Evolutionary conservation across 2,888 invertebrate species (phyloP).

Genomic region (Eucriotettix oculatus): DNA sequence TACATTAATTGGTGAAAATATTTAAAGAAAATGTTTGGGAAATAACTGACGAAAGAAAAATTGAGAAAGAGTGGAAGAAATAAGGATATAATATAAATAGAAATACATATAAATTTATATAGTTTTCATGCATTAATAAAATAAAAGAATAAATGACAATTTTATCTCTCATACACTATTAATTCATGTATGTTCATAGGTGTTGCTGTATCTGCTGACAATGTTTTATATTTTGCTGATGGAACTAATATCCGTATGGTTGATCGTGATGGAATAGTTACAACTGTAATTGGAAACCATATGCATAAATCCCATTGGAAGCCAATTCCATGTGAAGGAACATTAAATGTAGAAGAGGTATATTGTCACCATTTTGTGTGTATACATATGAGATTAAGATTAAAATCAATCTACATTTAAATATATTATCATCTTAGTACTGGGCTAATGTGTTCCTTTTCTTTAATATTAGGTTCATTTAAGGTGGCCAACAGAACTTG

Average conservation of each 20-base stretch:
- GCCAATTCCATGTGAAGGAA: slow-evolving; percentile 82
- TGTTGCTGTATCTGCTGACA: slow-evolving; percentile 83
- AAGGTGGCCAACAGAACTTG: slow-evolving; percentile 90
- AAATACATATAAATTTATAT: too few species aligned
- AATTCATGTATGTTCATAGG: slow-evolving; percentile 20
- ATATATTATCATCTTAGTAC: background rate
- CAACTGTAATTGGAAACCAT: slow-evolving; percentile 81
- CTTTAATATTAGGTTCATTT: slow-evolving; percentile 47
- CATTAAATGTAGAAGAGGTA: slow-evolving; percentile 69
- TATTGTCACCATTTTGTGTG: background rate
- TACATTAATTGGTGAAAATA: too few species aligned
- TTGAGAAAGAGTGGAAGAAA: too few species aligned
- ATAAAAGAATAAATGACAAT: too few species aligned
- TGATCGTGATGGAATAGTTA: slow-evolving; percentile 78
- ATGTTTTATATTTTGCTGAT: slow-evolving; percentile 86
- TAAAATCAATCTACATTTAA: too few species aligned
- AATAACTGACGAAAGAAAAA: too few species aligned
- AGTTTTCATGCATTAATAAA: too few species aligned
- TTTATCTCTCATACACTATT: too few species aligned
- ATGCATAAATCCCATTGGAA: slow-evolving; percentile 90
- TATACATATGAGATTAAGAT: too few species aligned
- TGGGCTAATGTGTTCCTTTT: background rate
- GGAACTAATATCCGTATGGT: slow-evolving; percentile 90
- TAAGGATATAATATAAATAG: too few species aligned
- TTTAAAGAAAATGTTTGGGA: too few species aligned